phyloP scores from a whole-genome alignment of 2,113 vertebrate genomes.

The Gymnocephalus cernua region DNA sequence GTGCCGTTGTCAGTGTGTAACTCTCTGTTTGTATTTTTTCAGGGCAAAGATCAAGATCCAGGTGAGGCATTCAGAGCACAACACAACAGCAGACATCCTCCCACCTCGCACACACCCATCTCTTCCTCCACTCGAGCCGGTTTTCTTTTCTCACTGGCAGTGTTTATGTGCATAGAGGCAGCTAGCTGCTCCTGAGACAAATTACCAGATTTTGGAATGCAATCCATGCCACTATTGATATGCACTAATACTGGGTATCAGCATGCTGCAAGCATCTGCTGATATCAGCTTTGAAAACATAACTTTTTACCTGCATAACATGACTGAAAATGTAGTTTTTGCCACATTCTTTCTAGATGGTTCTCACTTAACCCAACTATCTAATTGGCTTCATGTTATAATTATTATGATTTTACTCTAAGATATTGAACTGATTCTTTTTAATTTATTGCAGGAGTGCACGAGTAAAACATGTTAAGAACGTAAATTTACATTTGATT shows the following conservation, averaged over 20 bases:
- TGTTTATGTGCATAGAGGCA: constrained; percentile 16
- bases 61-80: constrained; percentile 82
- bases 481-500: too few species aligned
- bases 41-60: constrained; percentile 89
- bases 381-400: neutral
- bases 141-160: neutral
- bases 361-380: neutral
- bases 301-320: neutral
- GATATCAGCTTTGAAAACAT: neutral
- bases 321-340: too few species aligned
- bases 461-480: too few species aligned
- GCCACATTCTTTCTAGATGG: neutral
- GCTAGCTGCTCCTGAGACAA: neutral
- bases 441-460: too few species aligned
- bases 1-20: constrained; percentile 12
- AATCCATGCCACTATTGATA: neutral
- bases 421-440: neutral
- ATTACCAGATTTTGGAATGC: neutral
- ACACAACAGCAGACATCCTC: neutral
- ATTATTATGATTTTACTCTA: neutral
- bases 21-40: constrained; percentile 45
- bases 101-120: neutral
- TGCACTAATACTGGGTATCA: neutral
- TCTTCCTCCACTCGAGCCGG: neutral
- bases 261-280: neutral